A percentile compares a stretch with the other conserved stretches of the same genome.
phyloP scores from a whole-genome alignment of 1,140 invertebrate genomes.

The Homalodisca vitripennis region DNA sequence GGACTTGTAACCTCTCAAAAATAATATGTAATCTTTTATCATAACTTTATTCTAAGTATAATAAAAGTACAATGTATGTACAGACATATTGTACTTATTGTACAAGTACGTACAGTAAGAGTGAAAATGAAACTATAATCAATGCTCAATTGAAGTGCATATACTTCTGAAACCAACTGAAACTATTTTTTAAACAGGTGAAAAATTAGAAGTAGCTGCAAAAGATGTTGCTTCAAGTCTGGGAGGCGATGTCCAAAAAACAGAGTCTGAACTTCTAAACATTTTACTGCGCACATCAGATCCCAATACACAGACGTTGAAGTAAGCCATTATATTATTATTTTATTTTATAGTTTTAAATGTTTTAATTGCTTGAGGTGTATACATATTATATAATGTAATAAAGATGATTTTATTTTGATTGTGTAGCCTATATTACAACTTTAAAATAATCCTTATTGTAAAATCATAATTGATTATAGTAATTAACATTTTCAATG shows the following conservation, averaged over 20 bases:
- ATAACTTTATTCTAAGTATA: not conserved
- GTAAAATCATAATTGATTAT: too few species aligned
- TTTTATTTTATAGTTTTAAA: too few species aligned
- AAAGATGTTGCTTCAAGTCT: constrained; percentile 64
- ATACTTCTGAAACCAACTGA: not conserved
- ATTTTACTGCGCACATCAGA: constrained; percentile 32
- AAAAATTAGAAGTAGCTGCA: constrained; percentile 57
- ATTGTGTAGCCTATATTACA: too few species aligned
- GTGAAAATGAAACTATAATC: not conserved
- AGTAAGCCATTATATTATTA: constrained; percentile 15
- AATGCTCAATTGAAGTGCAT: not conserved
- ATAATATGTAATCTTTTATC: not conserved
- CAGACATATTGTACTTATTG: not conserved
- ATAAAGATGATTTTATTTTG: too few species aligned
- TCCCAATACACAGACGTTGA: constrained; percentile 23
- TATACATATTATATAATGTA: too few species aligned
- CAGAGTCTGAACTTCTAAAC: constrained; percentile 70
- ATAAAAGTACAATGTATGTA: not conserved
- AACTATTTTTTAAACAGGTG: constrained; percentile 30
- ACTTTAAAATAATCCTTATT: too few species aligned
- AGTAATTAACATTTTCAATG: too few species aligned
- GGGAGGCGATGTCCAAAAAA: constrained; percentile 64
- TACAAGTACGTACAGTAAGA: not conserved
- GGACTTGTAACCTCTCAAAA: not conserved
- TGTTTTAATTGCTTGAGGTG: too few species aligned